Evolutionary conservation across 2,888 invertebrate species (phyloP), one percentile per base, ranked within the genome.

Genomic region (Parthenolecanium corni): DNA sequence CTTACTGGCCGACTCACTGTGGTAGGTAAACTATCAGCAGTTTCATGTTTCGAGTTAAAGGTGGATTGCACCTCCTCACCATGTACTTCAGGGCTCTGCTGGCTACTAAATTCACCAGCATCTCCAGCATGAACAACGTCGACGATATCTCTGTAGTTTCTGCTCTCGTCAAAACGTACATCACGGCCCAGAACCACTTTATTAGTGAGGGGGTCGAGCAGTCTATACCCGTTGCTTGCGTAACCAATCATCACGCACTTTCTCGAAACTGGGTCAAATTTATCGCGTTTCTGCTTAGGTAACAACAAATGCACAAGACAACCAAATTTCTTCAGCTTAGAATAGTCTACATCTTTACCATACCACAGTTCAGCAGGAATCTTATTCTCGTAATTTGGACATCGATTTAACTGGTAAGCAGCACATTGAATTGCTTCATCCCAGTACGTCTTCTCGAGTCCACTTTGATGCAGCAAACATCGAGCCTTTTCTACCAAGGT

Each of bases 301-400:
- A 61, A 3, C 18, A 49, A 49, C 3, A 23, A 2, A 61, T 51
- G 23, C 3, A 12, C 20, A 3, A 51, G 14, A 51, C 51, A 61
- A n/a, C 61, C 61, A 38, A 61, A 61, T 14, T 5, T 18, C 14
- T 23, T 14, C 14, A 51, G 16, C 6, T 51, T 38, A 3, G 6
- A 14, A 42, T 21, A 51, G 12, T 40, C 42, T 20, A n/a, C 21
- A 3, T 36, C 24, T 14, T 16, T 23, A 3, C 4, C 5, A 61
- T 51, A 51, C 61, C 58, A 58, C 20, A 3, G 2, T 16, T 47
- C 36, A 14, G 51, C 61, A 1, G 51, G 61, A 23, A 61, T 40
- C 3, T 24, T 42, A 11, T 20, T 36, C 23, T 18, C 23, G 18
- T 11, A 12, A 3, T 6, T 44, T 3, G 42, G 42, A 23, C 46